Percentiles rank a stretch among this genome's conserved stretches.
These are phyloP conservation scores for Pavo muticus DNA, from an alignment of 2,113 vertebrate species.

Conservation along the genomic window DNA sequence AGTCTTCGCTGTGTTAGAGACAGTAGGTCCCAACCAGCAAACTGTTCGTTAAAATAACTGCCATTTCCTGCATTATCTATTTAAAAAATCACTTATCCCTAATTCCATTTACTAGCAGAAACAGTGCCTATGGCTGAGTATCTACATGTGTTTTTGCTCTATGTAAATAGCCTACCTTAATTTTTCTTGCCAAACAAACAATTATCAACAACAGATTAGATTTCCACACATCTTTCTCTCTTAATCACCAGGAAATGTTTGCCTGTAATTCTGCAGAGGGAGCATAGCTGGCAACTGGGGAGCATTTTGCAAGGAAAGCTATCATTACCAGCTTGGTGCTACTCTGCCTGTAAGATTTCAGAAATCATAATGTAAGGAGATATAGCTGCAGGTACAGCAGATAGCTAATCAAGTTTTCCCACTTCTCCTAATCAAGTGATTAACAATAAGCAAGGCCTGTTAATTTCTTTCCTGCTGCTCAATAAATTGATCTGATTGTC, in stretches of 20 bases:
- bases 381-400: background rate
- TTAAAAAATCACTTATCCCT: background rate
- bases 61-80: background rate
- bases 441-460: background rate
- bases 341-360: background rate
- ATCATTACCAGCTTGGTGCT: background rate
- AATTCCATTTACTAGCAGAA: background rate
- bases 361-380: background rate
- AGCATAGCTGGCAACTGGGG: background rate
- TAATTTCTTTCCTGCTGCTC: background rate
- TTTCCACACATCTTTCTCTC: background rate
- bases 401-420: no score
- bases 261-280: background rate
- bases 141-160: background rate
- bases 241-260: background rate
- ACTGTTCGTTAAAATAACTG: background rate
- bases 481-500: background rate
- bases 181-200: background rate
- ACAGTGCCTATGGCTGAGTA: rapidly evolving
- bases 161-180: background rate
- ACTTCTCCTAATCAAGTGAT: background rate
- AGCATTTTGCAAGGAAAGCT: background rate
- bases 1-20: background rate
- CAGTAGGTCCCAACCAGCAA: background rate
- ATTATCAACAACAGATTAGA: background rate